Base-by-base conservation (phyloP, 2,113 vertebrate genomes). In the Chauna torquata region DNA sequence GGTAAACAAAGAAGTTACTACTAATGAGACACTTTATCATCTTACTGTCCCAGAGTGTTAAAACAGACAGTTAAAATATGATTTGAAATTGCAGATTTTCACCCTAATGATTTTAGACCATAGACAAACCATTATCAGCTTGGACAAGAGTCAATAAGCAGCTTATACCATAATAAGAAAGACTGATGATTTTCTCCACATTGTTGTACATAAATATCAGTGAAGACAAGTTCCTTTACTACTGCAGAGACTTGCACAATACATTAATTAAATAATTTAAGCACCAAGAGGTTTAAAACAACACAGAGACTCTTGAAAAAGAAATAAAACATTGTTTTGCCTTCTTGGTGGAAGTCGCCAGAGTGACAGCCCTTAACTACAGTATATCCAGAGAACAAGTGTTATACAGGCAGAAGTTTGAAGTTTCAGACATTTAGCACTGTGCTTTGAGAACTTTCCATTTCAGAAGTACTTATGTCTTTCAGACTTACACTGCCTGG, bases 391-490 rank as follows among this genome's bases (percentile, higher is more conserved):
- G 79, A 88, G 90, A 96, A 93, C 62, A 94, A 97, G 93, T 82
- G 93, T 77, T 96, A 85, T 4, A 88, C 50, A 87, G 95, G 89
- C 93, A 95, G 84, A 96, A 96, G 94, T 91, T 58, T 93, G 96
- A 96, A 95, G 95, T 90, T 95, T 85, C 86, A 97, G 97, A 89
- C 91, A 87, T 96, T 94, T 91, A 94, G 91, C 70, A 28, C 89
- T 77, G 70, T 74, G 84, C 96, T 97, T 95, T 97, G 84, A 96
- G 96, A 97, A 96, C 95, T 96, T 97, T 95, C 93, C 89, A 93
- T 93, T 97, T 97, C 96, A 96, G 94, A 97, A 96, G 94, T 94
- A 94, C 93, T 97, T 94, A 96, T 45, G 89, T 93, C 95, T 97
- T 96, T 97, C 95, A 97, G 93, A 96, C 94, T 95, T 96, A 86